A percentile compares a stretch with the other conserved stretches of the same genome.
Evolutionary conservation across 2,888 invertebrate species (phyloP).

Genomic region (Drosophila affinis): DNA sequence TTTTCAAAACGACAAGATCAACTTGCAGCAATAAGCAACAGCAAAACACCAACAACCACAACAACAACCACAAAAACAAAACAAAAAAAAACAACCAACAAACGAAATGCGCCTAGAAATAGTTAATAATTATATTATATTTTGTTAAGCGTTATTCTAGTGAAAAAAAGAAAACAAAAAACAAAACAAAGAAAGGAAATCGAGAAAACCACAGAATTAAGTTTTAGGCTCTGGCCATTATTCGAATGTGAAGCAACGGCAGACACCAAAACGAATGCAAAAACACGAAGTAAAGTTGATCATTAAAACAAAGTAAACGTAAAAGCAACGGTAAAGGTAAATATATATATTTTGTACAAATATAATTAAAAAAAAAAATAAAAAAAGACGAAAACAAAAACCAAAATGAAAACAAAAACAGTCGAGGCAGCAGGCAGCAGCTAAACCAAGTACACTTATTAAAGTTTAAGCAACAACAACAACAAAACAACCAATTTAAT

Average conservation of each 20-base stretch:
- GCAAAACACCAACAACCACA: conserved; percentile 34
- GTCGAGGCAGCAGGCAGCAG: conserved; percentile 60
- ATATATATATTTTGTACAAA: conserved; percentile 79
- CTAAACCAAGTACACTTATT: conserved; percentile 79
- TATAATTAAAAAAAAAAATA: conserved; percentile 57
- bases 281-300: conserved; percentile 54
- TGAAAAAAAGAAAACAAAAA: conserved; percentile 40
- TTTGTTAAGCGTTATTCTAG: conserved; percentile 79
- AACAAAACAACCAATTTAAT: conserved; percentile 74
- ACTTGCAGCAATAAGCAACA: conserved; percentile 45
- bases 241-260: conserved; percentile 28
- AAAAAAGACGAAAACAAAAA: not conserved
- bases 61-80: conserved; percentile 21
- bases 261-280: conserved; percentile 32
- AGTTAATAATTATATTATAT: conserved; percentile 81
- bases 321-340: conserved; percentile 31
- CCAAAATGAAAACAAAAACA: conserved; percentile 5
- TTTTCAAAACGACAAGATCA: conserved; percentile 59
- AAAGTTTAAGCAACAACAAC: conserved; percentile 67
- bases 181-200: conserved; percentile 20
- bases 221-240: conserved; percentile 61
- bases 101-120: conserved; percentile 59
- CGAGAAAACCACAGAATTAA: conserved; percentile 60
- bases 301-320: conserved; percentile 63
- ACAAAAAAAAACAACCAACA: conserved; percentile 29